Conservation (phyloP, 2,113 vertebrate genomes). For the Bothrops jararaca region DNA sequence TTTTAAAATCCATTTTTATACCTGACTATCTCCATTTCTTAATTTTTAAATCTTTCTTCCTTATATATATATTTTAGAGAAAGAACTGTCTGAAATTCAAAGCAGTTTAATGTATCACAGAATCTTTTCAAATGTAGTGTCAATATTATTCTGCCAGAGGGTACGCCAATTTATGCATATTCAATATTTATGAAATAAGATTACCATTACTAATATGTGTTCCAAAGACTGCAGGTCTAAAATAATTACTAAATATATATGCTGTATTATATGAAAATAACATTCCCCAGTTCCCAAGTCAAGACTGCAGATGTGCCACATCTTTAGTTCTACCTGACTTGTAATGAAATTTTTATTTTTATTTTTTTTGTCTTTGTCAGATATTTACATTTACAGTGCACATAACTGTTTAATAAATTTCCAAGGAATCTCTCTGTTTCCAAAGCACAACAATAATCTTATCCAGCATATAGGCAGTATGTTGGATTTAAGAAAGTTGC, state of each 20-base stretch:
- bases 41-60: not conserved
- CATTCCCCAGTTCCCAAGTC: conserved; percentile 3
- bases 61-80: not conserved
- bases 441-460: rapidly evolving
- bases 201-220: not conserved
- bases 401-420: not conserved
- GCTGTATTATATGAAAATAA: not conserved
- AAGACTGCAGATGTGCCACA: not conserved
- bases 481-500: not conserved
- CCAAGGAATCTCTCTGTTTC: not conserved
- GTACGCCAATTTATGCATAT: not conserved
- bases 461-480: not conserved
- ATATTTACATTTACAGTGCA: not conserved
- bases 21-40: not conserved
- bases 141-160: not conserved
- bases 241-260: not conserved
- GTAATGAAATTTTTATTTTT: not conserved
- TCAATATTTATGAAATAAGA: not conserved
- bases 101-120: not conserved
- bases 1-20: not conserved
- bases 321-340: not conserved
- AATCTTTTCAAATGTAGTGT: not conserved
- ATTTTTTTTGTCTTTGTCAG: conserved; percentile 9
- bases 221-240: not conserved
- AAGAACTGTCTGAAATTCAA: not conserved